Percentiles rank a stretch among this genome's conserved stretches.
Evolutionary conservation across 2,888 invertebrate genomes (phyloP).

Genomic region (Cerastis leucographa): DNA sequence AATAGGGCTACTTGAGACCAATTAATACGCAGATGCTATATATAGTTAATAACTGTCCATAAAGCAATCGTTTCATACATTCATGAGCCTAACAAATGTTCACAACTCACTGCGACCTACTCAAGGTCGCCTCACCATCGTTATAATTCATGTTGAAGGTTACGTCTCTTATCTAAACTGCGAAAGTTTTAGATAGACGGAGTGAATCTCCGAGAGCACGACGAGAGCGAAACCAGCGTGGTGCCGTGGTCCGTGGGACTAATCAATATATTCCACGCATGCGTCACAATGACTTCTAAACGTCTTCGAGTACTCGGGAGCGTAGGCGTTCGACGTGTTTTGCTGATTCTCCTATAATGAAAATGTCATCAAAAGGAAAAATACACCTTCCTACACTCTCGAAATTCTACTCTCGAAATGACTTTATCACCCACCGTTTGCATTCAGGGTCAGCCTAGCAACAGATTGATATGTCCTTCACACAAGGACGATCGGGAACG

Average conservation of each 20-base stretch:
- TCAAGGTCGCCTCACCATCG: conserved; percentile 56
- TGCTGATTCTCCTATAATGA: conserved; percentile 41
- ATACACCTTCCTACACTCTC: conserved; percentile 3
- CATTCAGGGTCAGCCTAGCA: conserved; percentile 40
- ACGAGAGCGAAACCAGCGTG: conserved; percentile 78
- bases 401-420: conserved; percentile 17
- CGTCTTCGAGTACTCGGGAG: conserved; percentile 69
- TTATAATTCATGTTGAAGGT: conserved; percentile 43
- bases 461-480: conserved; percentile 61
- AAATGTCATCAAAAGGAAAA: conserved; percentile 47
- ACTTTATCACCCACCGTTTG: conserved; percentile 17
- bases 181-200: conserved; percentile 54
- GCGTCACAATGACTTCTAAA: conserved; percentile 80
- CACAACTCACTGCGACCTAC: conserved; percentile 35
- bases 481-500: conserved; percentile 48
- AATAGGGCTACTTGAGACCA: conserved; percentile 47
- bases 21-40: conserved; percentile 54
- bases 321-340: conserved; percentile 75
- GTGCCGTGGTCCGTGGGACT: conserved; percentile 57
- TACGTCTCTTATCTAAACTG: conserved; percentile 52
- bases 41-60: conserved; percentile 37
- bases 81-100: conserved; percentile 46
- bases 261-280: conserved; percentile 89
- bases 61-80: conserved; percentile 50
- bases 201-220: conserved; percentile 67